Evolutionary conservation across 2,113 vertebrate species (phyloP).

Genomic region (Rhinopomastus cyanomelas): DNA sequence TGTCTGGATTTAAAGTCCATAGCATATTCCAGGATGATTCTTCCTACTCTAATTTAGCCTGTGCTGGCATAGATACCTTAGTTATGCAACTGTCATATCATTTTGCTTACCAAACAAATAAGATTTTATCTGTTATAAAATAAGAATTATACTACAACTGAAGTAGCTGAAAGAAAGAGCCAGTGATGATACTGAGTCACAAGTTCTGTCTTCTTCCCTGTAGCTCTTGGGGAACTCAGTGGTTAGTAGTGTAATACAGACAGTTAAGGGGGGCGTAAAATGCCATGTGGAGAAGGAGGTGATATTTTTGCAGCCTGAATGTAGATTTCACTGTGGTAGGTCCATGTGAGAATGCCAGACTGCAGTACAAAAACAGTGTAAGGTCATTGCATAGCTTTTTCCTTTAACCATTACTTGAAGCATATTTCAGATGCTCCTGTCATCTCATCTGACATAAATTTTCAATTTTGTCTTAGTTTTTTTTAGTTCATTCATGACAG

Average conservation of each 20-base stretch:
- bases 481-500: conserved; percentile 24
- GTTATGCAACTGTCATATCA: neutral
- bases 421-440: conserved; percentile 23
- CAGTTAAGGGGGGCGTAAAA: neutral
- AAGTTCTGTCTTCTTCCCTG: neutral
- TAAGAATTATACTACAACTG: neutral
- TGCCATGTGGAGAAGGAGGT: neutral
- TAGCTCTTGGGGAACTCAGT: neutral
- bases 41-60: neutral
- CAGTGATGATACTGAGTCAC: neutral
- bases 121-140: neutral
- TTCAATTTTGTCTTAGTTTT: neutral
- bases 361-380: neutral
- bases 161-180: neutral
- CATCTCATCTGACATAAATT: conserved; percentile 41
- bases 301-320: neutral
- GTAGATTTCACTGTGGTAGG: conserved; percentile 33
- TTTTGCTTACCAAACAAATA: neutral
- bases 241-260: neutral
- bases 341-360: conserved; percentile 16
- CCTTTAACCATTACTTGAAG: neutral
- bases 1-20: neutral
- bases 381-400: neutral
- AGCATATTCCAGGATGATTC: neutral
- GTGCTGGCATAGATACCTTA: neutral